phyloP scores from a whole-genome alignment of 2,797 vertebrate genomes.

The Rhabdomys pumilio region DNA sequence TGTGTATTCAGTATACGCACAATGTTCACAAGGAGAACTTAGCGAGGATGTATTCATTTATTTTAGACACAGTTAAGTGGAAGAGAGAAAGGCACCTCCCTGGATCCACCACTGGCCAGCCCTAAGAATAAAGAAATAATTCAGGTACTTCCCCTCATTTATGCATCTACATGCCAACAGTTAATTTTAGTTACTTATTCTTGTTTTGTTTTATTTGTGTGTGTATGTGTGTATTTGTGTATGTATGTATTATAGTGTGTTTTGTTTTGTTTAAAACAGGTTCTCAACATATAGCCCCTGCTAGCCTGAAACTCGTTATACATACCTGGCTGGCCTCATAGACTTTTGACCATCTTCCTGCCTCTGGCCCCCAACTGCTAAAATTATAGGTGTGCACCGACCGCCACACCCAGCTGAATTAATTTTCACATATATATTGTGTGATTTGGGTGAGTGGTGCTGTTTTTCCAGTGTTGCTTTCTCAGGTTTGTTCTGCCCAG shows the following conservation, averaged over 20 bases:
- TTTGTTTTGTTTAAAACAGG: neutral
- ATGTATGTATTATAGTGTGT: neutral
- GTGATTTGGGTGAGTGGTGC: neutral
- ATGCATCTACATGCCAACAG: neutral
- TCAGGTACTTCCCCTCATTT: slow-evolving; percentile 63
- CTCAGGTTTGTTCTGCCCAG: neutral
- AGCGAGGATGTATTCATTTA: slow-evolving; percentile 59
- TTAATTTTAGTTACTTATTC: slow-evolving; percentile 15
- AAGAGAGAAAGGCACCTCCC: slow-evolving; percentile 36
- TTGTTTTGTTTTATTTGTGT: neutral
- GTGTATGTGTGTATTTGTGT: neutral
- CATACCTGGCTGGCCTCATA: neutral
- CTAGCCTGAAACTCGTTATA: neutral
- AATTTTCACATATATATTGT: neutral
- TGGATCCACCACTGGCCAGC: slow-evolving; percentile 22
- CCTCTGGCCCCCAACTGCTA: neutral
- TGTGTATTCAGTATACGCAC: neutral
- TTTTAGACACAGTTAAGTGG: slow-evolving; percentile 58
- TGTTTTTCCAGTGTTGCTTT: neutral
- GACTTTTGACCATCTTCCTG: neutral
- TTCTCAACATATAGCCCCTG: neutral
- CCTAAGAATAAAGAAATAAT: slow-evolving; percentile 52
- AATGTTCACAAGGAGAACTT: neutral
- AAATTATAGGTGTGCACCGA: neutral
- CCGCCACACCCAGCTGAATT: neutral